Evolutionary conservation across 2,797 vertebrate genomes (phyloP), one percentile per base, ranked within the genome.

Genomic region (Urophycis tenuis): DNA sequence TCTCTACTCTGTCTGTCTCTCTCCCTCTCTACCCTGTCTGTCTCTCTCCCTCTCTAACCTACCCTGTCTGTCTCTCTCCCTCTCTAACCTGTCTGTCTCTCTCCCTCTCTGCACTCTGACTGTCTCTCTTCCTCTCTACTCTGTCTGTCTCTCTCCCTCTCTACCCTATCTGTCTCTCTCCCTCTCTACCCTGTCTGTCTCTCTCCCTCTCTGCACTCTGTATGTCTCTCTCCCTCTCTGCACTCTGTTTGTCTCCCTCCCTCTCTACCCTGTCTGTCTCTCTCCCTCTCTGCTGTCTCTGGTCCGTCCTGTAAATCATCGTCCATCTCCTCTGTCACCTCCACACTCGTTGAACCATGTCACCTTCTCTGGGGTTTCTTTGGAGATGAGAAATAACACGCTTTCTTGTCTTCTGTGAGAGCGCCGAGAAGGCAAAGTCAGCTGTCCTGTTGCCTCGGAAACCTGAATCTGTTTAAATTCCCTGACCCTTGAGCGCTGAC

Each of bases 101-200:
- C n/a, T n/a, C n/a, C n/a, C n/a, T n/a, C n/a, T n/a, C n/a, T n/a
- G n/a, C n/a, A n/a, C n/a, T n/a, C n/a, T n/a, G n/a, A n/a, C n/a
- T n/a, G n/a, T 85, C 78, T 78, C 2, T 74, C 76, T 80, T 85
- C 72, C 34, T 41, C 22, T 72, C 15, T 22, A 84, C n/a, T n/a
- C n/a, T n/a, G n/a, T n/a, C n/a, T n/a, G n/a, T n/a, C n/a, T 70
- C 74, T 75, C 75, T 82, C 11, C 82, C 72, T 22, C 25, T 79
- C 49, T 79, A 45, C 53, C 36, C 33, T 71, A 5, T 67, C 34
- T 72, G 2, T 77, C 41, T 76, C 36, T n/a, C n/a, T 73, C 32
- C 77, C 12, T 36, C 53, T 80, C 72, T 78, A n/a, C 17, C 25
- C 76, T 25, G 30, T 81, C 75, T 72, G 7, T 83, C 79, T 80